A percentile compares a stretch with the other conserved stretches of the same genome.
These are phyloP conservation scores for Arothron firmamentum DNA, from an alignment of 2,113 vertebrate genomes.

Conservation along the genomic window DNA sequence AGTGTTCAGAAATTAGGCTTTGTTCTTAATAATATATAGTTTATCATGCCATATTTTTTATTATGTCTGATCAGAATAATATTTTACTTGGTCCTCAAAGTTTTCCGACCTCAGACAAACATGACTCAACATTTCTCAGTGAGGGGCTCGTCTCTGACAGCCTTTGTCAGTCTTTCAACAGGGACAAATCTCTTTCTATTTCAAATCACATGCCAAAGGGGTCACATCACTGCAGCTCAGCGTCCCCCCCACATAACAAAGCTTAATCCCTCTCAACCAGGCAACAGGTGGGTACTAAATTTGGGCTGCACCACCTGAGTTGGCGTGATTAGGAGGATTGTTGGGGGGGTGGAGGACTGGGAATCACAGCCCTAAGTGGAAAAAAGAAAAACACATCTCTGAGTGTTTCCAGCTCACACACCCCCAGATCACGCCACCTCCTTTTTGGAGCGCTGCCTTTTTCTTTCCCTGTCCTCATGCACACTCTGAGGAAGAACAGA, in stretches of 20 bases:
- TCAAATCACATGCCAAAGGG: constrained; percentile 71
- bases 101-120: constrained; percentile 19
- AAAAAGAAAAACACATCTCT: constrained; percentile 36
- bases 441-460: constrained; percentile 9
- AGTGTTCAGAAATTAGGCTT: no score
- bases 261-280: constrained; percentile 36
- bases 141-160: constrained; percentile 37
- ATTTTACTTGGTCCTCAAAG: no score
- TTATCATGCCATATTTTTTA: no score
- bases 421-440: constrained; percentile 36
- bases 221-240: constrained; percentile 45
- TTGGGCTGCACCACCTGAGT: constrained; percentile 49
- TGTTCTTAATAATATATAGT: no score
- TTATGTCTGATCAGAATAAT: no score
- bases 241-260: constrained; percentile 51
- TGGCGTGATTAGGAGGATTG: constrained; percentile 14
- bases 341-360: constrained; percentile 8
- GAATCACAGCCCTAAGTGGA: constrained; percentile 31
- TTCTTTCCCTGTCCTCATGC: constrained; percentile 27
- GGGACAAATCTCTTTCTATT: constrained; percentile 71
- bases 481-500: constrained; percentile 14
- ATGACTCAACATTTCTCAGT: constrained; percentile 55
- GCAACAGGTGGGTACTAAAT: constrained; percentile 73
- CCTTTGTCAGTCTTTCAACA: constrained; percentile 60
- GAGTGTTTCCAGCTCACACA: constrained; percentile 27